Percentiles rank a stretch among this genome's conserved stretches.
These are phyloP conservation scores for Rattus norvegicus DNA, from an alignment of 2,113 vertebrate species.

Conservation along the genomic window DNA sequence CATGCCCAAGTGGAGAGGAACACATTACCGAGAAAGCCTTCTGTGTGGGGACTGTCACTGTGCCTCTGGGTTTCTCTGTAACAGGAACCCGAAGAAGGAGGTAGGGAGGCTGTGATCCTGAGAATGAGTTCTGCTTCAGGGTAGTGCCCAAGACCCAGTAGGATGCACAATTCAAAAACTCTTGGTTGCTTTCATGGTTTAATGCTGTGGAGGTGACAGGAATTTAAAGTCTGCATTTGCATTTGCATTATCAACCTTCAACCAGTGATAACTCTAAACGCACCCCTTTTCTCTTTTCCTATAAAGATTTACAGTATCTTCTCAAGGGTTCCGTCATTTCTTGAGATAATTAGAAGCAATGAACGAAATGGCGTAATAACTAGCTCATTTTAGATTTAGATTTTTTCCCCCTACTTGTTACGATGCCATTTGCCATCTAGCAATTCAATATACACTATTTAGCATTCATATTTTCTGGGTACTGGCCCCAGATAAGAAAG, in stretches of 20 bases:
- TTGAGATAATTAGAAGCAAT: slow-evolving; percentile 37
- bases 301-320: neutral
- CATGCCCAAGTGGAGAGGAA: neutral
- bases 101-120: neutral
- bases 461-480: slow-evolving; percentile 50
- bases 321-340: slow-evolving; percentile 27
- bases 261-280: neutral
- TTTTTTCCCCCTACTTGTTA: neutral
- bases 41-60: slow-evolving; percentile 42
- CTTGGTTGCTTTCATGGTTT: neutral
- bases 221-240: slow-evolving; percentile 34
- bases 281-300: neutral
- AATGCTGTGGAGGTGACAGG: neutral
- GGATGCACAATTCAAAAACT: neutral
- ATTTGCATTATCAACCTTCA: neutral
- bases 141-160: neutral
- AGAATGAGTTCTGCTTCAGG: slow-evolving; percentile 2
- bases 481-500: slow-evolving; percentile 44
- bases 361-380: neutral
- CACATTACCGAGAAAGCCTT: slow-evolving; percentile 22
- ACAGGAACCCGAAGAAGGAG: slow-evolving; percentile 29
- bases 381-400: neutral
- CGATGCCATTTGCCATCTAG: neutral
- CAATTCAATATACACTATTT: slow-evolving; percentile 51
- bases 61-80: neutral